Evolutionary conservation across 1,140 invertebrate species (phyloP).

Genomic region (Nasonia giraulti): DNA sequence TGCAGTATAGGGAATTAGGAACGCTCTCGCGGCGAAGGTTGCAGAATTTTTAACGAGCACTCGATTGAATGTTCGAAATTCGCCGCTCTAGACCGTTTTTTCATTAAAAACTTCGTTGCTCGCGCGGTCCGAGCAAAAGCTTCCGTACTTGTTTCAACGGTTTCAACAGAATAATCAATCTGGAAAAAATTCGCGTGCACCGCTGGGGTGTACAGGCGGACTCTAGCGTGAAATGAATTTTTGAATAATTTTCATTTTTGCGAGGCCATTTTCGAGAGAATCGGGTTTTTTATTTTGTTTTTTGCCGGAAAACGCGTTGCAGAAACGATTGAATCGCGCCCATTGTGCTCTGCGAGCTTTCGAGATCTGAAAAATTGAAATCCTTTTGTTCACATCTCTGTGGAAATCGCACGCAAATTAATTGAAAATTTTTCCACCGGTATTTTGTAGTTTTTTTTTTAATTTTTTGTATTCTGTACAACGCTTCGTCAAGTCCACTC

Average conservation of each 20-base stretch:
- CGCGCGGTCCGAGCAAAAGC: background rate
- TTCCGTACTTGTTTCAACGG: background rate
- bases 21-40: background rate
- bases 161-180: background rate
- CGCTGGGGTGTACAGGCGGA: background rate
- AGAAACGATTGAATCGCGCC: conserved; percentile 25
- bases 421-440: background rate
- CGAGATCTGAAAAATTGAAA: conserved; percentile 1
- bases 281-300: background rate
- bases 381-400: background rate
- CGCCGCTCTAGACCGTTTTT: background rate
- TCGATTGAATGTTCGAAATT: background rate
- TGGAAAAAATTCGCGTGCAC: background rate
- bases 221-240: conserved; percentile 23
- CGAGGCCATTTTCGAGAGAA: background rate
- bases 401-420: background rate
- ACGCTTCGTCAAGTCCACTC: background rate
- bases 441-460: background rate
- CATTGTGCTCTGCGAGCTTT: background rate
- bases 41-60: background rate
- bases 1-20: background rate
- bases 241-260: background rate
- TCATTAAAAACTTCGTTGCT: background rate
- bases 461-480: background rate
- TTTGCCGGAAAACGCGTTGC: background rate